A percentile compares a stretch with the other conserved stretches of the same genome.
These are phyloP conservation scores for Bolinopsis microptera DNA, from an alignment of 37 sponge, comb jelly and placozoan genomes.

Conservation along the genomic window DNA sequence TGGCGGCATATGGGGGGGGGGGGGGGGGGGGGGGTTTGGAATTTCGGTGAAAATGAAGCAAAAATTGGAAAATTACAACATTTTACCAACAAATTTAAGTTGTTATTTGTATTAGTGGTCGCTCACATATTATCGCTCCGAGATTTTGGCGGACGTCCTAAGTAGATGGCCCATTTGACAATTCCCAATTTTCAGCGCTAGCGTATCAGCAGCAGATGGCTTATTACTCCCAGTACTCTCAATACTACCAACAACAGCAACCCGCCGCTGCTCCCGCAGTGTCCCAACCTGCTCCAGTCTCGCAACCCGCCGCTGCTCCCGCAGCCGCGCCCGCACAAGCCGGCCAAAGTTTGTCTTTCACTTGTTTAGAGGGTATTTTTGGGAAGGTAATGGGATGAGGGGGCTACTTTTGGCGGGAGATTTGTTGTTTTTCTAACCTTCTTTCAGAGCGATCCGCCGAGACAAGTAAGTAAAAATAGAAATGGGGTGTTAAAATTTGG, in stretches of 20 bases:
- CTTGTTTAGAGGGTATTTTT: neutral
- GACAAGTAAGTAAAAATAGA: neutral
- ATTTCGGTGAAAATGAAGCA: too few relatives aligned
- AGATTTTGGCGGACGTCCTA: too few relatives aligned
- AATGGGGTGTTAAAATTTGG: neutral
- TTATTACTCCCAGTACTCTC: slow-evolving; percentile 58
- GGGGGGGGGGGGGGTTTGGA: too few relatives aligned
- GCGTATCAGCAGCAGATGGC: slow-evolving; percentile 67
- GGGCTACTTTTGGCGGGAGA: neutral
- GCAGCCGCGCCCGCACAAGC: slow-evolving; percentile 52
- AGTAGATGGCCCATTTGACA: too few relatives aligned
- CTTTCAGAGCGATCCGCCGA: neutral
- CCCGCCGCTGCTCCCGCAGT: neutral
- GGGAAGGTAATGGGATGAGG: too few relatives aligned
- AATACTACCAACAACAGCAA: slow-evolving; percentile 49
- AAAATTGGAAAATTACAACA: too few relatives aligned
- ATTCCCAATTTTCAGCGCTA: slow-evolving; percentile 1
- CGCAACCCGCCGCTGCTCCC: slow-evolving; percentile 16
- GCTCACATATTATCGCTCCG: too few relatives aligned
- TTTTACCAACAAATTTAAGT: too few relatives aligned
- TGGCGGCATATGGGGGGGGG: too few relatives aligned
- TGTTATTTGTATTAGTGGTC: too few relatives aligned
- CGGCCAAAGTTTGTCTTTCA: neutral
- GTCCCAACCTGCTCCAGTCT: neutral
- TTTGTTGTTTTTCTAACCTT: neutral